Conservation (phyloP, 2,888 invertebrate species). For the Entomobrya multifasciata region DNA sequence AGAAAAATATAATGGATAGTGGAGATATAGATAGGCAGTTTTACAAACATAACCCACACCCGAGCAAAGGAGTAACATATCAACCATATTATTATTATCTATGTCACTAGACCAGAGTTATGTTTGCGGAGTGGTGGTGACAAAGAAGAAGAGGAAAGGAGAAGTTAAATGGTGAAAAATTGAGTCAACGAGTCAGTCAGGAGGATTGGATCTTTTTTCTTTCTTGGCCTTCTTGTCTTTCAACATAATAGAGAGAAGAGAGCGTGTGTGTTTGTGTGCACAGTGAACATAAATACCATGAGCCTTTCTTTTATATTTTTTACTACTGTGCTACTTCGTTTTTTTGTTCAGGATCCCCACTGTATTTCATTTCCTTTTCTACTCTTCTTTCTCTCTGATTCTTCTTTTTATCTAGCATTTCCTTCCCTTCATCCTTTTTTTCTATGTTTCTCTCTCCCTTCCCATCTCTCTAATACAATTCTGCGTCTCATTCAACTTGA, state of each 20-base stretch:
- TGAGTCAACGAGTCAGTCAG: conserved; percentile 71
- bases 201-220: conserved; percentile 66
- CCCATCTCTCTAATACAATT: conserved; percentile 24
- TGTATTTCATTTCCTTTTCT: conserved; percentile 72
- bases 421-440: conserved; percentile 24
- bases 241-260: conserved; percentile 37
- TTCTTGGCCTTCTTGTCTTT: conserved; percentile 47
- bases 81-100: conserved; percentile 41
- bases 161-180: conserved; percentile 71
- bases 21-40: too few relatives aligned
- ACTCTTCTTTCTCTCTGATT: conserved; percentile 46
- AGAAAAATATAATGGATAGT: too few relatives aligned
- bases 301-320: conserved; percentile 15
- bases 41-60: not conserved
- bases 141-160: conserved; percentile 4
- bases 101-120: conserved; percentile 54
- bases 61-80: not conserved
- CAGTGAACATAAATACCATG: not conserved
- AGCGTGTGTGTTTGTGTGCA: conserved; percentile 19
- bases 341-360: conserved; percentile 68
- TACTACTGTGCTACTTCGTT: not conserved
- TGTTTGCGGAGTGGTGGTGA: conserved; percentile 41
- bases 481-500: conserved; percentile 55
- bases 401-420: conserved; percentile 60
- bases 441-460: not conserved